Evolutionary conservation across 2,113 vertebrate genomes (phyloP), one percentile per base, ranked within the genome.

Genomic region (Ciconia maguari): DNA sequence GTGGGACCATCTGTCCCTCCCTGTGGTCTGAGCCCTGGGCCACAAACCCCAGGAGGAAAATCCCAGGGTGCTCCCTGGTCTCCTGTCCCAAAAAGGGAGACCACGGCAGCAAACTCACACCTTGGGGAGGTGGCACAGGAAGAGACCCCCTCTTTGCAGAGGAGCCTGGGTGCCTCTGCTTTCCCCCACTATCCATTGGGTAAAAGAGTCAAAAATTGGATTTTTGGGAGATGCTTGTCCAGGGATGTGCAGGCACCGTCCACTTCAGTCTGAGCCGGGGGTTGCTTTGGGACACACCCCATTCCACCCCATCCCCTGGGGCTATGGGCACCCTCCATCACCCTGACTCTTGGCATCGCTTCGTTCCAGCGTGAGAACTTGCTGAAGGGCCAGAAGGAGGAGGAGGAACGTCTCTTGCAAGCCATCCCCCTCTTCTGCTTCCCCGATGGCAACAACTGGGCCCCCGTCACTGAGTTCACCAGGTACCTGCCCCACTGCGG

Each of bases 351-450:
- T n/a, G 36, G 41, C 21, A 16, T 51, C 0, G 0, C 69, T 95
- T 75, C 1, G 5, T 95, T 89, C 5, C 94, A 99, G 99, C 98
- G 98, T 1, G 99, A 99, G 91, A 99, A 98, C 77, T 95, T 99
- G 98, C 98, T 98, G 49, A 98, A 97, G 66, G 99, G 97, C 66
- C 99, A 99, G 89, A 99, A 98, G 91, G 99, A 99, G 96, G 99
- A 99, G 62, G 99, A 99, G 80, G 99, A 99, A 78, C 98, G 99
- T 92, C 98, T 98, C 6, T 95, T 99, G 2, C 98, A 98, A 55
- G 99, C 99, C 26, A 99, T 99, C 84, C 99, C 99, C 6, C 98
- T 99, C 52, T 99, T 99, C 93, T 99, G 99, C 97, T 99, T 99
- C 93, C 99, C 99, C 0, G 99, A 99, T 0, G 99, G 99, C 55